These are phyloP conservation scores for Aegithalos caudatus DNA, from an alignment of 2,113 vertebrate species.

Conservation along the genomic window DNA sequence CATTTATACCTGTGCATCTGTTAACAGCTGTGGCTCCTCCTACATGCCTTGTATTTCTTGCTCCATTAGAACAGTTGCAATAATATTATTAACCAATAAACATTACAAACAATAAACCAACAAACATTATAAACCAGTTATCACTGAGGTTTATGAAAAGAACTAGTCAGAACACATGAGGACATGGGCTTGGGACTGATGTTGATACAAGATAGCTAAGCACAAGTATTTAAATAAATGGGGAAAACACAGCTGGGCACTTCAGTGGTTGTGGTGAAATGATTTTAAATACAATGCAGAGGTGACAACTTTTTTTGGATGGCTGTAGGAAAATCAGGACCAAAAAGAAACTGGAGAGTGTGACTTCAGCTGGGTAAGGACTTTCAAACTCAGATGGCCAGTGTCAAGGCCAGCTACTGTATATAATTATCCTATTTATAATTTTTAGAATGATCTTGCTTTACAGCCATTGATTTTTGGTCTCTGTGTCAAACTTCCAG, in stretches of 20 bases:
- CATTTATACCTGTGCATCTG: not conserved
- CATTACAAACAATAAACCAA: not conserved
- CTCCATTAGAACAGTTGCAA: not conserved
- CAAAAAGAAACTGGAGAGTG: not conserved
- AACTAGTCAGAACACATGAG: rapidly evolving
- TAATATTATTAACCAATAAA: not conserved
- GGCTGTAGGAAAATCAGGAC: not conserved
- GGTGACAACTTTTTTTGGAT: not conserved
- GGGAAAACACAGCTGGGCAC: not conserved
- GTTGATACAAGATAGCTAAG: not conserved
- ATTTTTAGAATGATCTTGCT: not conserved
- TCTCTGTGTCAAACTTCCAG: not conserved
- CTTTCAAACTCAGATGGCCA: not conserved
- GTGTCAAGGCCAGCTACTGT: not conserved
- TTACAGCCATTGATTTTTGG: not conserved
- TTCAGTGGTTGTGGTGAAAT: not conserved
- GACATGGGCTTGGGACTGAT: not conserved
- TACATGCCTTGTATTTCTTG: not conserved
- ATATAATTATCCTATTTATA: not conserved
- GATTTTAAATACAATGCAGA: not conserved
- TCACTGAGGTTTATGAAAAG: not conserved
- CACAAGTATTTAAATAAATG: not conserved
- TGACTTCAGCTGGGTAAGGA: not conserved
- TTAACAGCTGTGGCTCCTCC: not conserved
- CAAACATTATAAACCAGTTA: not conserved